A percentile compares a stretch with the other conserved stretches of the same genome.
Conservation (phyloP, 64 coral and sea anemone species). For the Cladopsammia gracilis region DNA sequence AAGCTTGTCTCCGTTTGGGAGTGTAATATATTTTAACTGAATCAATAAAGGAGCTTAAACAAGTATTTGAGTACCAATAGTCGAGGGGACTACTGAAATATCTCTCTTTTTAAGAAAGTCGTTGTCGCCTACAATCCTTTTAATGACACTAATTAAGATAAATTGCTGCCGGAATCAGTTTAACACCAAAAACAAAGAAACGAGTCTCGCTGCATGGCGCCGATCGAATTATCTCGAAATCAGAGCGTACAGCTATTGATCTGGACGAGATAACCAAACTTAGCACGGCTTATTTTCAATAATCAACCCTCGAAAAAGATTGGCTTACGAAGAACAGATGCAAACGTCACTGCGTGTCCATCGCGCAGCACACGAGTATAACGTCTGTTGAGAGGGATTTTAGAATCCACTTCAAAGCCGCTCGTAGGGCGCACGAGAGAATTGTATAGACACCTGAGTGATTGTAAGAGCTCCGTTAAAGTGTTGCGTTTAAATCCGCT, state of each 20-base stretch:
- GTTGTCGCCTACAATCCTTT: slow-evolving; percentile 48
- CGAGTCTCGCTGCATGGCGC: slow-evolving; percentile 62
- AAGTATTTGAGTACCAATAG: slow-evolving; percentile 19
- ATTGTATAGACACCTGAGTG: neutral
- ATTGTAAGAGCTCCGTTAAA: slow-evolving; percentile 29
- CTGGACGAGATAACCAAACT: slow-evolving; percentile 85
- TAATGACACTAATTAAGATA: slow-evolving; percentile 99
- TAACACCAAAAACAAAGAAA: slow-evolving; percentile 66
- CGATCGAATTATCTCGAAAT: slow-evolving; percentile 97
- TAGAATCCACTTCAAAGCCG: slow-evolving; percentile 31
- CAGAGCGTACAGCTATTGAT: slow-evolving; percentile 89
- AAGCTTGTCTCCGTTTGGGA: slow-evolving; percentile 11
- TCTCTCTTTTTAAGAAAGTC: neutral
- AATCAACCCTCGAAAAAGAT: slow-evolving; percentile 51
- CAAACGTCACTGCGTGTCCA: neutral
- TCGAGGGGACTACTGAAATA: slow-evolving; percentile 18
- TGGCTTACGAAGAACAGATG: slow-evolving; percentile 10
- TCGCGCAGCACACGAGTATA: neutral
- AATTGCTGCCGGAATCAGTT: slow-evolving; percentile 74
- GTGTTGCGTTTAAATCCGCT: slow-evolving; percentile 67
- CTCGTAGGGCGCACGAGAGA: neutral
- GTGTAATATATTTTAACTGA: slow-evolving; percentile 35
- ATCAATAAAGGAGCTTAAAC: slow-evolving; percentile 14
- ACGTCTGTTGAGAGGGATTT: slow-evolving; percentile 32
- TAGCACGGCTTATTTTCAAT: slow-evolving; percentile 63